Evolutionary conservation across 1,140 invertebrate species (phyloP).

Genomic region (Drosophila bipectinata): DNA sequence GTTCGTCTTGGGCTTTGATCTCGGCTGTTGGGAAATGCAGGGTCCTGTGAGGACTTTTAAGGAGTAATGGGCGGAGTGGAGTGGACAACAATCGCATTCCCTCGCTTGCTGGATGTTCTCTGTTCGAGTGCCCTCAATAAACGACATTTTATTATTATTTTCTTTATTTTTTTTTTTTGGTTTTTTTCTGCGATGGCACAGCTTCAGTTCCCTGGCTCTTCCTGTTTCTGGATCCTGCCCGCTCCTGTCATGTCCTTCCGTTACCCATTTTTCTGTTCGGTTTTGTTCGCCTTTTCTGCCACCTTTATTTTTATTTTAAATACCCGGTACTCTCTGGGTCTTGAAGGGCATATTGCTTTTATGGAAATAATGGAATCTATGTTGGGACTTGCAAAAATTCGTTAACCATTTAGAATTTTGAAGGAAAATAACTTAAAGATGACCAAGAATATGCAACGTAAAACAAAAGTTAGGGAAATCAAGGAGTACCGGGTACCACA

Average conservation of each 20-base stretch:
- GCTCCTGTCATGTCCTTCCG: slow-evolving; percentile 13
- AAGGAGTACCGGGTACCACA: not conserved
- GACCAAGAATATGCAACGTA: too few species aligned
- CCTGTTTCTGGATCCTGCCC: slow-evolving; percentile 1
- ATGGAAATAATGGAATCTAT: too few species aligned
- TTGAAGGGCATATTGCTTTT: not conserved
- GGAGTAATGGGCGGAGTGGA: not conserved
- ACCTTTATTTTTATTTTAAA: slow-evolving; percentile 3
- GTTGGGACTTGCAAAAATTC: too few species aligned
- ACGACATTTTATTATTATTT: slow-evolving; percentile 76
- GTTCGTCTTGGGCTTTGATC: slow-evolving; percentile 45
- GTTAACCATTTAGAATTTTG: too few species aligned
- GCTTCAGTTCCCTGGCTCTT: slow-evolving; percentile 1
- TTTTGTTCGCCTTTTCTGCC: slow-evolving; percentile 38
- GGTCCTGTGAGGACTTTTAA: not conserved
- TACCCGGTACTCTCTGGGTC: not conserved
- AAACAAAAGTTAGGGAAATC: too few species aligned
- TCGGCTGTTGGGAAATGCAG: slow-evolving; percentile 18
- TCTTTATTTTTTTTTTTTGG: slow-evolving; percentile 34
- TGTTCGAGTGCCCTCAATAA: slow-evolving; percentile 63
- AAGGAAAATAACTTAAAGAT: too few species aligned
- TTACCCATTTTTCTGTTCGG: slow-evolving; percentile 32
- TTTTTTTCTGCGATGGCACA: slow-evolving; percentile 12
- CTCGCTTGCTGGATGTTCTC: slow-evolving; percentile 1
- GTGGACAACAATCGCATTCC: slow-evolving; percentile 64